These are phyloP conservation scores for Rousettus leschenaultii DNA, from an alignment of 2,113 vertebrate species.

Conservation along the genomic window DNA sequence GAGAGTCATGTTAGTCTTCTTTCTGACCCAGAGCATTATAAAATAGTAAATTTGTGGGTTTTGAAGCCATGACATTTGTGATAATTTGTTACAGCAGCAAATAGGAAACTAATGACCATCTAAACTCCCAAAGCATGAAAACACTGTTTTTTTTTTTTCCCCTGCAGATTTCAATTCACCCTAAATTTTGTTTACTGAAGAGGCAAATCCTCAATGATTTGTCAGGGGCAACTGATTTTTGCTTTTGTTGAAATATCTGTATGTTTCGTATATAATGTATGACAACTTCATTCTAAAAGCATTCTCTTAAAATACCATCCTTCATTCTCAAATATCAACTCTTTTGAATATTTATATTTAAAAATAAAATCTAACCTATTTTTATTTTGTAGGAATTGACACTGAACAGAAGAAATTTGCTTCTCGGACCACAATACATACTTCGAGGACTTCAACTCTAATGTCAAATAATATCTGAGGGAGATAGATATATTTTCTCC, in stretches of 20 bases:
- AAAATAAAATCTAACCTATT: not conserved
- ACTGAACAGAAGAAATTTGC: not conserved
- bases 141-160: not conserved
- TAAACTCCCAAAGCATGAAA: not conserved
- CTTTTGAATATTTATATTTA: conserved; percentile 5
- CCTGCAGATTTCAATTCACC: not conserved
- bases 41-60: not conserved
- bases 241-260: not conserved
- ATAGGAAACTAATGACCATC: not conserved
- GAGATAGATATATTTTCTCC: not conserved
- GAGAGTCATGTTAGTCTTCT: not conserved
- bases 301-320: not conserved
- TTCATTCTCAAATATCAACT: conserved; percentile 38
- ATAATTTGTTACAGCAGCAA: not conserved
- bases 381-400: conserved; percentile 7
- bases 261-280: not conserved
- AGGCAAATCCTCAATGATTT: not conserved
- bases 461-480: not conserved
- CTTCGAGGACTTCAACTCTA: not conserved
- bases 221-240: not conserved
- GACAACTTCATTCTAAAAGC: not conserved
- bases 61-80: not conserved
- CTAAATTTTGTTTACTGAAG: not conserved
- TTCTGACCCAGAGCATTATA: not conserved
- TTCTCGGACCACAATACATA: not conserved